These are phyloP conservation scores for Parascotia fuliginaria DNA, from an alignment of 2,888 invertebrate species.

Conservation along the genomic window DNA sequence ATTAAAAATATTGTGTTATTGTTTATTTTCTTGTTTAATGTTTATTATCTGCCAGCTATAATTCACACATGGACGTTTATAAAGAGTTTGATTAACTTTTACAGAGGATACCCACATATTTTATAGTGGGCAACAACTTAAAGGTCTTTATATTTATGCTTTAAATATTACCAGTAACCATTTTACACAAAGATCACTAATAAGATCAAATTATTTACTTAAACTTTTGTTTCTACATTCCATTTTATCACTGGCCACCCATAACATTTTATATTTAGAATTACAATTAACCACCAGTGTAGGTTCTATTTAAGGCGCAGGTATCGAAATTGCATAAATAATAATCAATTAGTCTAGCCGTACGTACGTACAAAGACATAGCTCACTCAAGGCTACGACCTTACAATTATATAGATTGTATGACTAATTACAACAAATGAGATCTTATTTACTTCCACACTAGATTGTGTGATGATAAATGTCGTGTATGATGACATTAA, in stretches of 20 bases:
- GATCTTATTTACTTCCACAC: slow-evolving; percentile 45
- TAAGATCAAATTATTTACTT: too few species aligned
- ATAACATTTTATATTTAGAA: slow-evolving; percentile 29
- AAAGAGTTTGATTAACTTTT: too few species aligned
- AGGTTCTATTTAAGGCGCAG: slow-evolving; percentile 28
- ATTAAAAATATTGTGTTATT: too few species aligned
- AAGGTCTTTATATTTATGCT: too few species aligned
- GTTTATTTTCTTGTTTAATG: too few species aligned
- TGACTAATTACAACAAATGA: slow-evolving; percentile 70
- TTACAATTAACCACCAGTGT: slow-evolving; percentile 6
- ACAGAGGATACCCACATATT: too few species aligned
- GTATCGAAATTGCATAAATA: slow-evolving; percentile 38
- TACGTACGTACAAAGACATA: slow-evolving; percentile 38
- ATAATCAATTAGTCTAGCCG: slow-evolving; percentile 39
- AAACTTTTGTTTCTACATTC: too few species aligned
- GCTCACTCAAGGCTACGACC: slow-evolving; percentile 58
- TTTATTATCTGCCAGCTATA: too few species aligned
- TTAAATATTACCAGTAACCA: too few species aligned
- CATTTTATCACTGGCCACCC: slow-evolving; percentile 43
- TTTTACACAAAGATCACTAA: too few species aligned
- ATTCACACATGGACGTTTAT: too few species aligned
- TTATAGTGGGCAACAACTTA: too few species aligned
- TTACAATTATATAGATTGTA: slow-evolving; percentile 49
- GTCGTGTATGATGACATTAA: slow-evolving; percentile 18
- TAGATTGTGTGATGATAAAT: slow-evolving; percentile 30